Base-by-base conservation (phyloP, 2,888 invertebrate genomes). In the Omphaloscelis lunosa region DNA sequence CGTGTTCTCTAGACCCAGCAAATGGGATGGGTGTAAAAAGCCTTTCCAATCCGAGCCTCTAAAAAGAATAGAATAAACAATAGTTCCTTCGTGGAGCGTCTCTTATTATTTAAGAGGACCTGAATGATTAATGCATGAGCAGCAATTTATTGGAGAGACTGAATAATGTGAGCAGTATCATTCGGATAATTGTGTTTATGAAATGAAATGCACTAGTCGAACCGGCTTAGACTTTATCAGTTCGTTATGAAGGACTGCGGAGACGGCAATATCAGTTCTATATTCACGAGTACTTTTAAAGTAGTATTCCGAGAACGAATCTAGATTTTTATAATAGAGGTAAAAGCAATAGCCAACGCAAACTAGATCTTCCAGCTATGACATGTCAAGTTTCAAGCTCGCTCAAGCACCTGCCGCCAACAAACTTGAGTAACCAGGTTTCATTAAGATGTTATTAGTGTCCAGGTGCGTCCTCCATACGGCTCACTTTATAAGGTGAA, bases 31-130 rank as follows among this genome's bases (percentile, higher is more conserved):
- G 93, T 94, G 94, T 94, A 93, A 95, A 95, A 95, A 95, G 93
- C 93, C 94, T 95, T 95, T 95, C 95, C 96, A 96, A 96, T 96
- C 96, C 95, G 93, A 92, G 91, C 93, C 92, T 93, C 93, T 93
- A 92, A 93, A 91, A 93, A 94, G 94, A 95, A 95, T 93, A 91
- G 93, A 93, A 94, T 95, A 95, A 95, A 95, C 95, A 96, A 95
- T 94, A 92, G 93, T 91, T 93, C 94, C 93, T 94, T 90, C 83
- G 92, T 89, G 91, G 93, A 94, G 94, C 90, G 93, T 94, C 94
- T 93, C 94, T 95, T 96, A 96, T 96, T 95, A 96, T 96, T 96
- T 95, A 96, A 94, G 95, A 94, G 93, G 92, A 88, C 91, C 88
- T 88, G 89, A 88, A 96, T 96, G 96, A 95, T 95, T 96, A 95